phyloP scores from a whole-genome alignment of 2,888 invertebrate species.

The Iselma pallidipennis region DNA sequence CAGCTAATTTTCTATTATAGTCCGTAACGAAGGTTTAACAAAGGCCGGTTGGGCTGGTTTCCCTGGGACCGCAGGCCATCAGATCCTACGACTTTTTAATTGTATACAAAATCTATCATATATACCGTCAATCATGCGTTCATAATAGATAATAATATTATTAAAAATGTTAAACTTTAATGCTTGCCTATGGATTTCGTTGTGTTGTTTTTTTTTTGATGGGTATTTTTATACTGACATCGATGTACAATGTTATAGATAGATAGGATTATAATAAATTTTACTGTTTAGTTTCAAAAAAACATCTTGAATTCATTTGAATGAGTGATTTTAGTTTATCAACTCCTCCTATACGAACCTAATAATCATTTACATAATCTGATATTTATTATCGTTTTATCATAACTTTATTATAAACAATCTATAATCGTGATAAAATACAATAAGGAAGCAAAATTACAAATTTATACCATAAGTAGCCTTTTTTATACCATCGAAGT shows the following conservation, averaged over 20 bases:
- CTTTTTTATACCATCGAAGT: too few species aligned
- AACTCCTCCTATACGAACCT: too few species aligned
- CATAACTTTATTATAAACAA: slow-evolving; percentile 2
- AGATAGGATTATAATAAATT: too few species aligned
- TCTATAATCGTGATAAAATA: slow-evolving; percentile 1
- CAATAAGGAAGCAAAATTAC: neutral
- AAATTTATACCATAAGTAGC: neutral
- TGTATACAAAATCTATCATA: slow-evolving; percentile 21
- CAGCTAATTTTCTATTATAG: slow-evolving; percentile 24
- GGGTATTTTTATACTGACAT: too few species aligned
- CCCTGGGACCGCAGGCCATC: slow-evolving; percentile 16
- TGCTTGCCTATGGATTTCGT: neutral
- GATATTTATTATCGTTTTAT: slow-evolving; percentile 2
- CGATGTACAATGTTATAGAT: too few species aligned
- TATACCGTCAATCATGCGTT: slow-evolving; percentile 26
- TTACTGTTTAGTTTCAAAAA: too few species aligned
- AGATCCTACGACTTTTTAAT: slow-evolving; percentile 22
- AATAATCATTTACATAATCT: slow-evolving; percentile 1
- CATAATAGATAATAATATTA: slow-evolving; percentile 29
- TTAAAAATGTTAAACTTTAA: slow-evolving; percentile 12
- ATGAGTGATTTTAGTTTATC: too few species aligned
- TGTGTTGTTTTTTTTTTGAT: neutral
- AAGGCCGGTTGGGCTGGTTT: slow-evolving; percentile 18
- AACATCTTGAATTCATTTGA: too few species aligned
- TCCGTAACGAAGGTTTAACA: slow-evolving; percentile 6